Evolutionary conservation across 2,113 vertebrate species (phyloP).

Genomic region (Herpetotheres cachinnans): DNA sequence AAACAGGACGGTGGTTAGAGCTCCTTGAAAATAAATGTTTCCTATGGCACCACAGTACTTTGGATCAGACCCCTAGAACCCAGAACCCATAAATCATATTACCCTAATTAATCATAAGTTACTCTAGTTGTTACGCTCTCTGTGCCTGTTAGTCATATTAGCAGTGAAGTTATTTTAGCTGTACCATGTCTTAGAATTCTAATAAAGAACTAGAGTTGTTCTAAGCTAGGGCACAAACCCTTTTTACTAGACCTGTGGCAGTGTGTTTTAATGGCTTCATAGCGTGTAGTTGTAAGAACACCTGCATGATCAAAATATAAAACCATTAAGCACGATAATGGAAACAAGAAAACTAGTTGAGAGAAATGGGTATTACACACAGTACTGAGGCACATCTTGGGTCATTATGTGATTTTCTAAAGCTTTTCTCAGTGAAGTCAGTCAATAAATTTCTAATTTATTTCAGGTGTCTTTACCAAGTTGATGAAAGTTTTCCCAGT

Average conservation of each 20-base stretch:
- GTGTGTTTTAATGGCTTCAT: neutral
- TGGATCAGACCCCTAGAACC: neutral
- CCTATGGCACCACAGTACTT: neutral
- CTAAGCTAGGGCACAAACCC: neutral
- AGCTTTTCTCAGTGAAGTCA: neutral
- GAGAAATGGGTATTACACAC: neutral
- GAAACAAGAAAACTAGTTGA: neutral
- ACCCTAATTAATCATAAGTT: neutral
- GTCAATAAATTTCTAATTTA: neutral
- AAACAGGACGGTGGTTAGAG: neutral
- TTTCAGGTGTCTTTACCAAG: neutral
- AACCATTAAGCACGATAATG: neutral
- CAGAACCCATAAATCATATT: neutral
- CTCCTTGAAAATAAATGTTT: neutral
- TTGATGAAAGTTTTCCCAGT: neutral
- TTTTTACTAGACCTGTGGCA: neutral
- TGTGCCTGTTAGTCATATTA: neutral
- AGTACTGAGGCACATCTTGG: neutral
- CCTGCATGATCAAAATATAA: neutral
- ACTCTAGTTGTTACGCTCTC: neutral
- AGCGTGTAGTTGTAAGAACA: neutral
- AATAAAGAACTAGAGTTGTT: neutral
- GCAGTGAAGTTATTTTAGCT: neutral
- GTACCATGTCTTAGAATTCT: neutral
- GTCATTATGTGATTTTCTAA: neutral